Evolutionary conservation across 2,113 vertebrate genomes (phyloP).

Genomic region (Myrmecobius fasciatus): DNA sequence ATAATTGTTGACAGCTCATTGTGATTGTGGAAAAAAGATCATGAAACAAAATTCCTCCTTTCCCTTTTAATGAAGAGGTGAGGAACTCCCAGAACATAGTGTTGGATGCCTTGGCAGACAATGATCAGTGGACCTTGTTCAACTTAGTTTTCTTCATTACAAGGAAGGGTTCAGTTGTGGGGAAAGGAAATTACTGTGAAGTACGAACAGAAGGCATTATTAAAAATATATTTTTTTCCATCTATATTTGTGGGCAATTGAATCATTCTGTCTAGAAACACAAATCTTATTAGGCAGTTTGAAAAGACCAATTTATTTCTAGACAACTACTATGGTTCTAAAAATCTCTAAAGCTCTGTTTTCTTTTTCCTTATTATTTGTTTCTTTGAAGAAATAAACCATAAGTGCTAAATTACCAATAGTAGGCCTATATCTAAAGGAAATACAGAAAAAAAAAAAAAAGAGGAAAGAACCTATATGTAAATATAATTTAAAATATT

Average conservation of each 20-base stretch:
- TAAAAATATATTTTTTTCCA: background rate
- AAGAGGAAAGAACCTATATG: background rate
- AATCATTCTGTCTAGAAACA: background rate
- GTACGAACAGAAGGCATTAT: background rate
- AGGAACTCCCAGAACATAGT: background rate
- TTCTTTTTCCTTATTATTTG: conserved; percentile 17
- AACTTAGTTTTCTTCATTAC: background rate
- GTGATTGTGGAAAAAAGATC: background rate
- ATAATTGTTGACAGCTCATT: background rate
- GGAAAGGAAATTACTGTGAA: background rate
- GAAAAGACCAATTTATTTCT: background rate
- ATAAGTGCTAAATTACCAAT: background rate
- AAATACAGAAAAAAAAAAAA: background rate
- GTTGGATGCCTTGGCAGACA: background rate
- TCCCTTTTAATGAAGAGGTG: background rate
- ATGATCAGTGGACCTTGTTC: background rate
- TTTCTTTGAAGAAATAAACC: conserved; percentile 31
- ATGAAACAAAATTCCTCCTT: background rate
- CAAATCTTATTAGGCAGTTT: background rate
- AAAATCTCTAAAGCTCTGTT: conserved; percentile 31
- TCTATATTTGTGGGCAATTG: background rate
- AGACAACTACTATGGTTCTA: background rate
- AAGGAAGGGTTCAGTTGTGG: background rate
- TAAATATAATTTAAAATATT: background rate
- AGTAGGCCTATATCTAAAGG: background rate